Conservation (phyloP, 2,888 invertebrate genomes). For the Amiota minor region DNA sequence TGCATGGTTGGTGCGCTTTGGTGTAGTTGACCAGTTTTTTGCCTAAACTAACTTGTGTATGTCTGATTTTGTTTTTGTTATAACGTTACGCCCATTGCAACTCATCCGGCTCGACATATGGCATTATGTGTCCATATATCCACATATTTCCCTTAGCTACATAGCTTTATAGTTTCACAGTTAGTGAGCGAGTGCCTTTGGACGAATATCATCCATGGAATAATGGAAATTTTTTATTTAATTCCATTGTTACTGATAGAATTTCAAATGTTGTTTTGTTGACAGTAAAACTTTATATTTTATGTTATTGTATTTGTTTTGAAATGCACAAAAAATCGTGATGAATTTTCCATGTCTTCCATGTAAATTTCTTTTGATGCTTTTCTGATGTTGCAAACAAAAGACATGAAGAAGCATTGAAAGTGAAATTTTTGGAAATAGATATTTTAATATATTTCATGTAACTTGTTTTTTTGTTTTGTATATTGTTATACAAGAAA, state of each 20-base stretch:
- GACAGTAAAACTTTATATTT: constrained; percentile 26
- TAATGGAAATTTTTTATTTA: no score
- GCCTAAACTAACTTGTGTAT: not conserved
- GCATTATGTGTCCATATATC: not conserved
- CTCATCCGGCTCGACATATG: constrained; percentile 9
- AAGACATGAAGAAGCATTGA: no score
- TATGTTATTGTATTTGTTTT: not conserved
- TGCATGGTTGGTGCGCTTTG: no score
- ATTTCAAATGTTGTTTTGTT: constrained; percentile 46
- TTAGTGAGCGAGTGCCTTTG: not conserved
- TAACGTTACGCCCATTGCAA: constrained; percentile 1
- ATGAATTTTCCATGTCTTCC: no score
- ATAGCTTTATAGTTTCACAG: not conserved
- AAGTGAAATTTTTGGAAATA: no score
- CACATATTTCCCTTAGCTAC: no score
- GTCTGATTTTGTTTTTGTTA: not conserved
- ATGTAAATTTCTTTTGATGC: no score
- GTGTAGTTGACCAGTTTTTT: not conserved
- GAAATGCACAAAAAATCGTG: no score
- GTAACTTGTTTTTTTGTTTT: not conserved
- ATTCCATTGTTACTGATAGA: constrained; percentile 1
- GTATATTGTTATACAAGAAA: no score
- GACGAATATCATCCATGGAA: no score
- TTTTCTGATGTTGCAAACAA: no score
- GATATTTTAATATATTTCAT: no score